phyloP scores from a whole-genome alignment of 2,797 vertebrate species.

The Periparus ater region DNA sequence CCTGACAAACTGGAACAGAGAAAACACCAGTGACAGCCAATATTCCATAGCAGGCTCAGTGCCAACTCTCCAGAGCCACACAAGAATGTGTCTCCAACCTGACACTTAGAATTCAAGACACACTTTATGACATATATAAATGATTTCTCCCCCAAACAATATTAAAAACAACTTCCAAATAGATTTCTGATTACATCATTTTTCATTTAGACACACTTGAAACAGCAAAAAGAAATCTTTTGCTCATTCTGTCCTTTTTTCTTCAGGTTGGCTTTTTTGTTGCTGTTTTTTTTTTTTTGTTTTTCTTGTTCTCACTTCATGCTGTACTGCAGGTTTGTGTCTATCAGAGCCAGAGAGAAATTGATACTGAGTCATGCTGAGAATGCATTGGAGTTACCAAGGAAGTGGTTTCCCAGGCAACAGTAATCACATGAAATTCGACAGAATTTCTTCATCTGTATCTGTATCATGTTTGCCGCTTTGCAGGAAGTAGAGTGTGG shows the following conservation, averaged over 20 bases:
- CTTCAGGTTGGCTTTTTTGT: not conserved
- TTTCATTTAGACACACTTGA: not conserved
- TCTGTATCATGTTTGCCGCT: not conserved
- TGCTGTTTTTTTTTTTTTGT: not conserved
- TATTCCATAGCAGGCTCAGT: not conserved
- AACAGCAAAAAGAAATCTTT: not conserved
- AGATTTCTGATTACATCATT: not conserved
- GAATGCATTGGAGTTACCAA: conserved; percentile 55
- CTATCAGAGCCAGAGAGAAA: conserved; percentile 27
- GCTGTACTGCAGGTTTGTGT: not conserved
- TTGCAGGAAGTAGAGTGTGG: not conserved
- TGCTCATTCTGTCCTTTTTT: not conserved
- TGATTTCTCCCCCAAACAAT: not conserved
- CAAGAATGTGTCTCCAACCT: not conserved
- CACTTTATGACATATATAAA: not conserved
- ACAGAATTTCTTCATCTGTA: conserved; percentile 21
- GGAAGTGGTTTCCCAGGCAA: conserved; percentile 68
- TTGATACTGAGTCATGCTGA: conserved; percentile 33
- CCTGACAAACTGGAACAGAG: not conserved
- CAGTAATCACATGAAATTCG: conserved; percentile 45
- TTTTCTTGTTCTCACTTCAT: not conserved
- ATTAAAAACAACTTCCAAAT: not conserved
- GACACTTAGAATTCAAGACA: not conserved
- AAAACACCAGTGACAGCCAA: not conserved
- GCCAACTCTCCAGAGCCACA: not conserved